Evolutionary conservation across 2,888 invertebrate genomes (phyloP), one percentile per base, ranked within the genome.

Genomic region (Coelinius sp.): DNA sequence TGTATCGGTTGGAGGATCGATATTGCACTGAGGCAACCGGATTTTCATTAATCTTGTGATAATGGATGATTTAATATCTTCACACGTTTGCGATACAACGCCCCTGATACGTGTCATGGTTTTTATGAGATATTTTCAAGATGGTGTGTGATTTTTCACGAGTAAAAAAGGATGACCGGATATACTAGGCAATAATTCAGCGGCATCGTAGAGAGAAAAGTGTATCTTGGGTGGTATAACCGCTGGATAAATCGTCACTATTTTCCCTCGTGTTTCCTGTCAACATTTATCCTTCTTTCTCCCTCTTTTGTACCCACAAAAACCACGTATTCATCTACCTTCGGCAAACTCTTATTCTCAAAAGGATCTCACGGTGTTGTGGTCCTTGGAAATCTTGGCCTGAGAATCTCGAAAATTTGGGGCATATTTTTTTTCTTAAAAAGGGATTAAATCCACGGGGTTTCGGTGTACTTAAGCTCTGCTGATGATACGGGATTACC

Each of bases 401-500:
- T 5, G 14, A 17, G 27, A 59, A 59, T 59, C 59, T 59, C 17
- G 59, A 14, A 35, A n/a, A 46, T 20, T 59, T 31, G 27, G 24
- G 20, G 6, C 25, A 25, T 44, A 44, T 44, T 17, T 14, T 44
- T 68, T 56, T 56, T 56, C 14, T 41, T 41, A 35, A n/a, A n/a
- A n/a, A 76, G 75, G 83, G 83, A 85, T 86, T 84, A 84, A 78
- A 66, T 70, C 73, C 71, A 76, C 77, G 78, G 78, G 81, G 81
- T 82, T 84, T 84, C 83, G 81, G 56, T 24, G 8, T 80, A 79
- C 81, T 79, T 85, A 83, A 86, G 82, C 83, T 78, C 74, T 76
- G 76, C 77, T 76, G 82, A 81, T 85, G 86, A 86, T 86, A 86
- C 77, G 79, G 83, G 82, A 85, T 85, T 86, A 85, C 78, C 78